These are phyloP conservation scores for Pangasius larnaudii DNA, from an alignment of 2,797 vertebrate genomes.

Conservation along the genomic window DNA sequence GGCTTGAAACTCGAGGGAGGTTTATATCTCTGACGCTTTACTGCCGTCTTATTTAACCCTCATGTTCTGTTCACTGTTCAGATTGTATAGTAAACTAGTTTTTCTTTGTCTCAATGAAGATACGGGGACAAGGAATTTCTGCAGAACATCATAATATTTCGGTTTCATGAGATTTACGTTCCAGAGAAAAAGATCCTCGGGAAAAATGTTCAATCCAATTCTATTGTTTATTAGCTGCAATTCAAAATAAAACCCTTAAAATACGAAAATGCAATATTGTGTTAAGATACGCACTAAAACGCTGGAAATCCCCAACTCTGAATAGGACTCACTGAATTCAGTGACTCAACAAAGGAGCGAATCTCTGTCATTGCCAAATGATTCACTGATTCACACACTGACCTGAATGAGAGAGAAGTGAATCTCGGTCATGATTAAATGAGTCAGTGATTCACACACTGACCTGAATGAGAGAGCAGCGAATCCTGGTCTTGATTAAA, in stretches of 20 bases:
- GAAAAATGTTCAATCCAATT: too few relatives aligned
- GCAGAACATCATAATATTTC: too few relatives aligned
- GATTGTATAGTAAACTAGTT: background rate
- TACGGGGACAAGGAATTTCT: background rate
- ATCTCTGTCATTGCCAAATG: background rate
- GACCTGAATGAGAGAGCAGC: too few relatives aligned
- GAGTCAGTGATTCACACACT: too few relatives aligned
- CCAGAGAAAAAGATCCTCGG: background rate
- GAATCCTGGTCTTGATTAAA: too few relatives aligned
- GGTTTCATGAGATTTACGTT: background rate
- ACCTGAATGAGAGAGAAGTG: too few relatives aligned
- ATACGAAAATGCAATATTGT: background rate
- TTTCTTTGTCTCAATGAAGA: background rate
- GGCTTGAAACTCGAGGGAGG: constrained; percentile 59
- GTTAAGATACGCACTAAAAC: background rate
- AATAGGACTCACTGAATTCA: background rate
- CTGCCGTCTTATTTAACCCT: constrained; percentile 1
- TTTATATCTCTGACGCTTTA: constrained; percentile 8
- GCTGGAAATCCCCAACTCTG: background rate
- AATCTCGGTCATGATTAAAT: too few relatives aligned
- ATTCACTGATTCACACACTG: background rate
- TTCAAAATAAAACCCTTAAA: background rate
- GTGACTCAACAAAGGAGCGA: background rate
- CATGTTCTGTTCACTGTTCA: background rate
- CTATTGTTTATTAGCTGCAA: background rate